Percentiles rank a stretch among this genome's conserved stretches.
Conservation (phyloP, 2,888 invertebrate genomes). For the Nomada goodeniana region DNA sequence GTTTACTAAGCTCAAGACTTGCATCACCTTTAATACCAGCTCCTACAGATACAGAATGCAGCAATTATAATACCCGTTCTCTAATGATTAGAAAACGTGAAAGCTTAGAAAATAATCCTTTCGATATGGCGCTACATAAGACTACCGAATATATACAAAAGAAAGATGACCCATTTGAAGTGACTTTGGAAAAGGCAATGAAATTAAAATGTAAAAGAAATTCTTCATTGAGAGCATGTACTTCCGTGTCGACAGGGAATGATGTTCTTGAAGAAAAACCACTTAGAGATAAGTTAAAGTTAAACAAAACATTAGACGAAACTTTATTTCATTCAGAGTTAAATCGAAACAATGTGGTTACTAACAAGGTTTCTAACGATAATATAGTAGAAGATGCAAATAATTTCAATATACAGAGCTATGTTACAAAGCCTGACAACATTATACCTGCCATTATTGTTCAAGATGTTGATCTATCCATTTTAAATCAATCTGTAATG, state of each 20-base stretch:
- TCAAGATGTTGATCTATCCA: slow-evolving; percentile 66
- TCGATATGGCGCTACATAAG: slow-evolving; percentile 77
- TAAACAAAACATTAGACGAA: slow-evolving; percentile 75
- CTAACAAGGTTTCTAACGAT: slow-evolving; percentile 13
- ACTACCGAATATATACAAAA: slow-evolving; percentile 77
- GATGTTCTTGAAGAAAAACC: slow-evolving; percentile 57
- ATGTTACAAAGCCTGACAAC: slow-evolving; percentile 24
- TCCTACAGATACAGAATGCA: slow-evolving; percentile 54
- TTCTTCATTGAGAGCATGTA: slow-evolving; percentile 11
- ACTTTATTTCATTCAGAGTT: slow-evolving; percentile 46
- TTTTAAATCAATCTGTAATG: slow-evolving; percentile 78
- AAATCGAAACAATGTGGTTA: neutral
- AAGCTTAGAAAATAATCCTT: slow-evolving; percentile 80
- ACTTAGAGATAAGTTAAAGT: slow-evolving; percentile 66
- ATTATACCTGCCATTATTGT: slow-evolving; percentile 7
- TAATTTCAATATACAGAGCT: slow-evolving; percentile 46
- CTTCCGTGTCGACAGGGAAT: slow-evolving; percentile 66
- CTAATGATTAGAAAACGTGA: slow-evolving; percentile 59
- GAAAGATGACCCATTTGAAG: slow-evolving; percentile 80
- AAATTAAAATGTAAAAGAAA: slow-evolving; percentile 37
- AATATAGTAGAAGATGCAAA: slow-evolving; percentile 45
- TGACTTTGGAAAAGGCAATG: slow-evolving; percentile 74
- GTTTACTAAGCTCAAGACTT: slow-evolving; percentile 62
- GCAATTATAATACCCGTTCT: slow-evolving; percentile 28
- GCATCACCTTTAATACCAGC: slow-evolving; percentile 78